Base-by-base conservation (phyloP, 1,140 invertebrate species). In the Zaprionus capensis region DNA sequence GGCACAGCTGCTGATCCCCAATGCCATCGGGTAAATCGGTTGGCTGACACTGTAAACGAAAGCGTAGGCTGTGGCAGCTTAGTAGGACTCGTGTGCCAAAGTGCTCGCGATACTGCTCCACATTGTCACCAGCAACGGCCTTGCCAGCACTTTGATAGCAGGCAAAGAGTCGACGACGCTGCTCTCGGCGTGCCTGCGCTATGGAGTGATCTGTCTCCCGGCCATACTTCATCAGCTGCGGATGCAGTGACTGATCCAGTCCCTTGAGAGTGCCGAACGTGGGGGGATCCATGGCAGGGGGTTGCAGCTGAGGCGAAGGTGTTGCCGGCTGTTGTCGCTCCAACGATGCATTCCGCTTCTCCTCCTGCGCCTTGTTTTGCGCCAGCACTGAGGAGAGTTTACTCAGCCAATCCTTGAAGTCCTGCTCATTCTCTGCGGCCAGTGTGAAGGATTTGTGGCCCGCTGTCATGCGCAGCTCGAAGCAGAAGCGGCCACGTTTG, bases 181-280 rank as follows among this genome's bases (percentile, higher is more conserved):
- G 95, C 86, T 98, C 97, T 82, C 95, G 95, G 67, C 98, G 94
- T 1, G 96, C 95, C 67, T 95, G 94, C 24, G 96, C 95, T 75
- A 98, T 97, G 28, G 97, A 97, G 28, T 95, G 95, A 87, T 98
- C 97, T 1, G 97, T 98, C 94, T 99, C 98, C 56, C 97, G 94
- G 1, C 97, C 96, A 92, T 98, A 98, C 92, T 97, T 97, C 84
- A 97, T 97, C 34, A 98, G 36, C 36, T 90, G 85, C 5, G 97
- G 97, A 93, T 98, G 98, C 95, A 98, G 96, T 80, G 96, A 97
- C 82, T 98, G 96, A 84, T 98, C 97, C 28, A 98, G 93, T 1
- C 97, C 96, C 91, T 97, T 97, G 0, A 98, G 92, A 1, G 97
- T 98, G 6, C 97, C 97, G 93, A 94, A 95, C 3, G 63, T 74